Evolutionary conservation across 2,888 invertebrate species (phyloP), one percentile per base, ranked within the genome.

Genomic region (Rhogogaster chlorosoma): DNA sequence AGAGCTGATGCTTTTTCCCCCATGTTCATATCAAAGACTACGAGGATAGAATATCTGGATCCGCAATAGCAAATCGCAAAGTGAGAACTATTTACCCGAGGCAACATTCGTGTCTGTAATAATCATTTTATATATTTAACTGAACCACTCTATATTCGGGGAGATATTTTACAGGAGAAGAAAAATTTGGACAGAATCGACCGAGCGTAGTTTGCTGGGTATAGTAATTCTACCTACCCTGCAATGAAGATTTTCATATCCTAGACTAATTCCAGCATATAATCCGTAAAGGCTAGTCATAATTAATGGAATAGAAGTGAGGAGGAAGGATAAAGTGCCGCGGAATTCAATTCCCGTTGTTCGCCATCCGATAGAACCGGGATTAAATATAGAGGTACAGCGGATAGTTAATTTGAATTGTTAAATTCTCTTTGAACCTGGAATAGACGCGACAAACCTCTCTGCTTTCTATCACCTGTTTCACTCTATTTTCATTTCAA

Each of bases 341-440:
- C 29, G 42, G 38, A 42, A 73, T 73, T 73, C 38, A 73, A 73
- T 73, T 73, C 22, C 38, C 38, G n/a, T 73, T 73, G 42, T 73
- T 73, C 71, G 42, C n/a, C 22, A 42, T 73, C n/a, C 26, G 71
- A 73, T 73, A 42, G 71, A 42, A 73, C 22, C 42, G 22, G n/a
- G 38, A 73, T 73, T 42, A 73, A 73, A 73, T 61, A 61, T 22
- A 73, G n/a, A 73, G n/a, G 42, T 73, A 29, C 22, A 73, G 42
- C 38, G 42, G 71, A 73, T 73, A 26, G 38, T 22, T 73, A 32
- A 67, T 67, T 36, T 42, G 71, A 73, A 73, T 73, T 73, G 71
- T 73, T 73, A n/a, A 73, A 73, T 73, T 42, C 5, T 3, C 71
- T 73, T 73, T 73, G 71, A 73, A 73, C 71, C 42, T 26, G 12